Base-by-base conservation (phyloP, 2,113 vertebrate genomes). In the Heteronetta atricapilla region DNA sequence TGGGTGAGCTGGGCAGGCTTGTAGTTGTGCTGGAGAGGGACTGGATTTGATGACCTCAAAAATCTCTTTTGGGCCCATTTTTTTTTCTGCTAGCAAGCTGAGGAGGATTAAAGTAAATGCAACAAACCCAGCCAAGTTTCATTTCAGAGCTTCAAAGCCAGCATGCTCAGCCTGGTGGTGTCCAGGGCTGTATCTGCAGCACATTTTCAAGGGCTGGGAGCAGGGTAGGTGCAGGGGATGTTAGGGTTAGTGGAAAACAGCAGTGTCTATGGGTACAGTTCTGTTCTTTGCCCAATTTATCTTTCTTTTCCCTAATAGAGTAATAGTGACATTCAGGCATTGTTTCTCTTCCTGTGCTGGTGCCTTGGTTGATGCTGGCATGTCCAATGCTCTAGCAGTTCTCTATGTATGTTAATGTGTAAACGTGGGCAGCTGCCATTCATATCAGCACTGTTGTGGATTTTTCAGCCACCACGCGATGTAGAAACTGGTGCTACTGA, bases 141-240 rank as follows among this genome's bases (percentile, higher is more conserved):
- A 59, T 22, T 25, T 58, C 25, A 42, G 80, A 86, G 25, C 44
- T 64, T 60, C 28, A 59, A 70, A 33, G 33, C 52, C 52, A 25
- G 10, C 0, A 0, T 2, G 10, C 3, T 42, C 3, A 0, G 5
- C 44, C 33, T 72, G 42, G 36, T 56, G 29, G 34, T 52, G 29
- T 14, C 22, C 8, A 15, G 25, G 46, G 36, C 52, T 81, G 29
- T 25, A 26, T 56, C 11, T 3, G 11, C 19, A 72, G 33, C 44
- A 25, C 3, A 3, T 0, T 2, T 29, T 59, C n/a, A 56, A n/a
- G 74, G n/a, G 34, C 55, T 38, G 67, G 63, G 17, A 69, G 40
- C 20, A 82, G 17, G 25, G 34, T 23, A 19, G 5, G 34, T 17
- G 20, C 19, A 19, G 63, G 31, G 64, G 29, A 20, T 26, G 26